A percentile compares a stretch with the other conserved stretches of the same genome.
These are phyloP conservation scores for Delphinapterus leucas DNA, from an alignment of 2,113 vertebrate species.

Conservation along the genomic window DNA sequence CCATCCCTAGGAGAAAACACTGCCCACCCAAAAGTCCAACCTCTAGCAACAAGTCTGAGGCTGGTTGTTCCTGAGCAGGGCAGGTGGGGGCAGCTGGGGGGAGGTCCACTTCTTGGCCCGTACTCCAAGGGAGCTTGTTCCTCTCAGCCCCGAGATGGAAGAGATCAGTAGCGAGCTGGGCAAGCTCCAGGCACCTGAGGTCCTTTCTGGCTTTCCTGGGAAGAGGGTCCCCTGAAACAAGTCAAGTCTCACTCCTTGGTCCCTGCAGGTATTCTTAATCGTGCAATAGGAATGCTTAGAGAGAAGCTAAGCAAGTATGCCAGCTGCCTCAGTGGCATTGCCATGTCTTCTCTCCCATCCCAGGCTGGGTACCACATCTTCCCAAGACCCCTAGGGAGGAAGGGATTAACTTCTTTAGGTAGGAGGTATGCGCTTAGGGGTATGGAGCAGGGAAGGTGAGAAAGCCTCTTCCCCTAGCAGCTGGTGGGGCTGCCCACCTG, in stretches of 20 bases:
- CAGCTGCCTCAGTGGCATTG: neutral
- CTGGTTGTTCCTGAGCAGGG: neutral
- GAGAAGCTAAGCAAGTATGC: neutral
- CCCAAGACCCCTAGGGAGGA: neutral
- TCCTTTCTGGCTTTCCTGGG: neutral
- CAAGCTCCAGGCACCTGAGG: neutral
- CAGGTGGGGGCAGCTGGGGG: neutral
- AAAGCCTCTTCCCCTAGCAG: neutral
- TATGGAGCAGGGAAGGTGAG: neutral
- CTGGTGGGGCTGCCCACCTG: too few species aligned
- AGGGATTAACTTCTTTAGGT: neutral
- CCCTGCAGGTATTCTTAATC: neutral
- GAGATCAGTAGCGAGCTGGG: neutral
- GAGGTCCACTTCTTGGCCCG: neutral
- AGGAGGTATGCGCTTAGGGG: neutral
- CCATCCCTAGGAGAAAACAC: neutral
- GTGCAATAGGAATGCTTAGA: too few species aligned
- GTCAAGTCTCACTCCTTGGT: neutral
- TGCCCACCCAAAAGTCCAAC: neutral
- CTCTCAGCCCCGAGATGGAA: neutral
- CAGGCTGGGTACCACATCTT: neutral
- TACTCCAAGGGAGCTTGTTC: too few species aligned
- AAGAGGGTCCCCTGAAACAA: neutral
- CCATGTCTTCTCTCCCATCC: neutral
- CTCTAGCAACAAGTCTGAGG: neutral